Base-by-base conservation (phyloP, 2,797 vertebrate species). In the Lophius americanus region DNA sequence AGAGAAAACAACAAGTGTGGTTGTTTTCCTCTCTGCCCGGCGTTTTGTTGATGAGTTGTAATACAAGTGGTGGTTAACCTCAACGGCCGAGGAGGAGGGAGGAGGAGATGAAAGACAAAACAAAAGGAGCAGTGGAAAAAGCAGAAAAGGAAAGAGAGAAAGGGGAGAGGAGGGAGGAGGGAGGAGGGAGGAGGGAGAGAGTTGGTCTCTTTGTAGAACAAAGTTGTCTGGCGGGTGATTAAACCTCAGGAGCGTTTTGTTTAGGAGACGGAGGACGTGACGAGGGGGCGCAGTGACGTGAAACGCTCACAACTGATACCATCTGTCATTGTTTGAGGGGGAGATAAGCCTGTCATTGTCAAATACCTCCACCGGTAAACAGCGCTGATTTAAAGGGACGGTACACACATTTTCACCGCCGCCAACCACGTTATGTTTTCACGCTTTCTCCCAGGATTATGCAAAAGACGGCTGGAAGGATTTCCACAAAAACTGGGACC, bases 61-160 rank as follows among this genome's bases (percentile, higher is more conserved):
- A 92, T 91, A 94, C 90, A 93, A 94, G 90, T 83, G 87, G 91
- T 85, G 92, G 92, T 94, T 93, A 92, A 93, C 93, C 93, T 90
- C 90, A 88, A 81, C 2, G 78, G 85, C 82, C 71, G 76, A 85
- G 84, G 75, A 62, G 42, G 64, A 76, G 71, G 57, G 32, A 67
- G 51, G 48, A 61, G 59, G 54, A 33, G 62, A 60, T 55, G 51
- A 59, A 62, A 49, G 43, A 46, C 50, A 60, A 63, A 78, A 65
- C 44, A 62, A 69, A 74, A 70, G 55, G 44, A 59, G 35, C 36
- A 64, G 65, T 23, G 49, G 66, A 14, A 73, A 46, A 46, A 68
- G 48, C 39, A 51, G 49, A 12, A 48, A 50, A 39, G 10, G 4
- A 48, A 6, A 56, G 38, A 61, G 36, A 37, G 12, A 65, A 58